Base-by-base conservation (phyloP, 2,113 vertebrate genomes). In the Typhlomys cinereus region DNA sequence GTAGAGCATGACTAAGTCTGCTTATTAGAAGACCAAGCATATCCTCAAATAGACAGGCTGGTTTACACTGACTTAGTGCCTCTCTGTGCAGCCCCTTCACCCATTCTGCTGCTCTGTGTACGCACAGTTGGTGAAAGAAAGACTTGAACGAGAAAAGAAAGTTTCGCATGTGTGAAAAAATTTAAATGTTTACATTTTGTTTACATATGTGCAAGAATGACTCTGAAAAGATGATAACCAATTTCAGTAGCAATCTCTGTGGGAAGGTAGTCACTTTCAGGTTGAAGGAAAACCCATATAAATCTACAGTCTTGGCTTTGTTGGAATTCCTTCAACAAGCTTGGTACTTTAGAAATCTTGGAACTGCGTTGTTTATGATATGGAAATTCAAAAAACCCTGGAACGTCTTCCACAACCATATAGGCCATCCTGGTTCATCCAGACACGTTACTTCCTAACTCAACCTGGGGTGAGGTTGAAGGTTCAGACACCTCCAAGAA, bases 61-160 rank as follows among this genome's bases (percentile, higher is more conserved):
- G n/a, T 57, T n/a, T 27, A 2, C 36, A 14, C 17, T 13, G 27
- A 36, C 1, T 0, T 1, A 48, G 1, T 23, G 20, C 71, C 21
- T 13, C 34, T 23, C 62, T 8, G n/a, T 34, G 70, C 9, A 0
- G 10, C 5, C 5, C n/a, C 12, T 3, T 0, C 7, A 6, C 18
- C 21, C 15, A 4, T 0, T 7, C 15, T n/a, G 39, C 54, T 10
- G 21, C 25, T 48, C 12, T 41, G 2, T 50, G 1, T 1, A 14
- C 34, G 11, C 36, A n/a, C n/a, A n/a, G n/a, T 57, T n/a, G 54
- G 36, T 2, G 20, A 69, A 12, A 36, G 36, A 69, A 18, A 57
- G 13, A 12, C 61, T 25, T 36, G 5, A 13, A 21, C 0, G 11
- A 75, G 69, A 31, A 31, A 75, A 73, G 41, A 46, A 36, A 31